A percentile compares a stretch with the other conserved stretches of the same genome.
These are phyloP conservation scores for Eidolon dupreanum DNA, from an alignment of 2,797 vertebrate species.

Conservation along the genomic window DNA sequence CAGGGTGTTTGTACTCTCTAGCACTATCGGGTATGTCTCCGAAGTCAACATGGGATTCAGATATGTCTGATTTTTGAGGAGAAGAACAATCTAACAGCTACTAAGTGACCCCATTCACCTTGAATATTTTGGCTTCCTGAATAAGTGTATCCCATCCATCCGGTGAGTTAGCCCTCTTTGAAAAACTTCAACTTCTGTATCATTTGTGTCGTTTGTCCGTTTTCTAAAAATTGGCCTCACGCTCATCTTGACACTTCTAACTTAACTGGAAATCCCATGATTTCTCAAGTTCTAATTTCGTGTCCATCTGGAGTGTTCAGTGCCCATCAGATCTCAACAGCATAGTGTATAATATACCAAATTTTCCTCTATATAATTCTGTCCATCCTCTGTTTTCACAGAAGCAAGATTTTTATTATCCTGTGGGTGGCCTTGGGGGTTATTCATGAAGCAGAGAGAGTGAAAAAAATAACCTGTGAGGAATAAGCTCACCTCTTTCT, in stretches of 20 bases:
- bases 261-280: background rate
- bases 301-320: background rate
- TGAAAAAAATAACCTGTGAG: background rate
- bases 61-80: background rate
- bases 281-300: constrained; percentile 8
- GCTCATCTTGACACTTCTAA: background rate
- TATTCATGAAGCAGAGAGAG: background rate
- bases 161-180: background rate
- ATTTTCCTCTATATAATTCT: background rate
- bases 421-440: background rate
- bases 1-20: background rate
- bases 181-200: background rate
- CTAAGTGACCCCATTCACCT: background rate
- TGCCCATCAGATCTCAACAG: background rate
- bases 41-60: background rate
- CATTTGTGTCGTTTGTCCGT: background rate
- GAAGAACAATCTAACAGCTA: background rate
- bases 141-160: background rate
- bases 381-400: background rate
- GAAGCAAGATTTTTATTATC: background rate
- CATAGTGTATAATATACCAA: background rate
- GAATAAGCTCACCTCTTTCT: background rate
- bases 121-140: background rate
- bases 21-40: background rate
- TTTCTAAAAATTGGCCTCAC: background rate